Evolutionary conservation across 2,888 invertebrate species (phyloP), one percentile per base, ranked within the genome.

Genomic region (Plagiodera versicolora): DNA sequence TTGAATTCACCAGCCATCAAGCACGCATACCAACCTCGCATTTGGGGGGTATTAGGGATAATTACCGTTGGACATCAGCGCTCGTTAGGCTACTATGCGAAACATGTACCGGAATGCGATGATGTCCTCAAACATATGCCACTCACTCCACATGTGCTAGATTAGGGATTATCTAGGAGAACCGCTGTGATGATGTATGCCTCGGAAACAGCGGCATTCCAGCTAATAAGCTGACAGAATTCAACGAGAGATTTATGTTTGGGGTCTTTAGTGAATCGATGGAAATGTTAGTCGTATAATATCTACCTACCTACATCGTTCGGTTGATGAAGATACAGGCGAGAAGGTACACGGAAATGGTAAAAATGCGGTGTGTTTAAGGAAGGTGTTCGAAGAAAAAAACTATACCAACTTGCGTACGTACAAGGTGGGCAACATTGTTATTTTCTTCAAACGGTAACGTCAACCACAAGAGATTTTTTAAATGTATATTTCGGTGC

Each of bases 61-160:
- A 73, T 74, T 71, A 74, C 70, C 67, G 67, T 60, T 70, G 74
- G 73, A 74, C 72, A 72, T 73, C 68, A 65, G 62, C 66, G 72
- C 72, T 74, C 73, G 72, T 73, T 74, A 74, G 67, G 24, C 62
- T 65, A 71, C 71, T 72, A 74, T 72, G 72, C 69, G 68, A 73
- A 71, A 70, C 68, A 67, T 67, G 63, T 64, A 67, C 71, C 62
- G 70, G 72, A 72, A 74, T 72, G 72, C 67, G 61, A 61, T n/a
- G n/a, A n/a, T 63, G 60, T 63, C 70, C 70, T 71, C 72, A 71
- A 73, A 72, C 72, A 72, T 72, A 73, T 72, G 46, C 45, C 46
- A 30, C 17, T 17, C 46, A 30, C 17, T 17, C 45, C 58, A 58
- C 49, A 56, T 61, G 52, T 61, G 58, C 47, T 56, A 50, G 45